Percentiles rank a stretch among this genome's conserved stretches.
These are phyloP conservation scores for Drosophila mettleri DNA, from an alignment of 2,888 invertebrate genomes.

Conservation along the genomic window DNA sequence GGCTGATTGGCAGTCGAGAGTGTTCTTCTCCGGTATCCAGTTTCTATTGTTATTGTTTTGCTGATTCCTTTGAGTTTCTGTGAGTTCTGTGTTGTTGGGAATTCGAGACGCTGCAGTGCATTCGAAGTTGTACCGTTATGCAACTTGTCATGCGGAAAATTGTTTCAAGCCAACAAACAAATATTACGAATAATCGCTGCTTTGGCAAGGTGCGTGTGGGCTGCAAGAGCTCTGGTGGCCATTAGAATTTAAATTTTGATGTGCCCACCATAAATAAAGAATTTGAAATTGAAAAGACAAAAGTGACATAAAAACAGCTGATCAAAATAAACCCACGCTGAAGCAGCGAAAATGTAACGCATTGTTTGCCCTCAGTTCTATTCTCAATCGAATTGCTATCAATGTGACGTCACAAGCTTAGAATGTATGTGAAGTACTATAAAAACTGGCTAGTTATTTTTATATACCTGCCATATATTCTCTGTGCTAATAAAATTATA, in stretches of 20 bases:
- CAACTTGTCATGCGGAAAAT: constrained; percentile 16
- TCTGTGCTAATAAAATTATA: background rate
- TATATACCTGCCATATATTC: fast-evolving
- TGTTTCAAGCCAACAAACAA: background rate
- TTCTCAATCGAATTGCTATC: background rate
- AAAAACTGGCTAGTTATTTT: background rate
- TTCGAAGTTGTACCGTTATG: constrained; percentile 39
- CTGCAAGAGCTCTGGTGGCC: constrained; percentile 32
- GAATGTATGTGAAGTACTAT: background rate
- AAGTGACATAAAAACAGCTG: constrained; percentile 48
- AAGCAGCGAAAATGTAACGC: constrained; percentile 27
- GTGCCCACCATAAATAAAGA: constrained; percentile 54
- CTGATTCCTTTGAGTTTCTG: background rate
- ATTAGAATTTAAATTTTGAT: constrained; percentile 41
- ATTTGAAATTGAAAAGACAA: constrained; percentile 30
- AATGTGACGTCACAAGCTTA: constrained; percentile 34
- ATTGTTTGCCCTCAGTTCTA: background rate
- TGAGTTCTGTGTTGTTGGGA: constrained; percentile 28
- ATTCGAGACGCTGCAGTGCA: constrained; percentile 15
- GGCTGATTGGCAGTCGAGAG: constrained; percentile 16
- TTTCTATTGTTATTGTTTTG: constrained; percentile 9
- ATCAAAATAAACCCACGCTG: constrained; percentile 7
- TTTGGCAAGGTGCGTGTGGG: constrained; percentile 17
- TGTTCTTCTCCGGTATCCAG: constrained; percentile 10
- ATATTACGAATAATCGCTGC: constrained; percentile 1